Base-by-base conservation (phyloP, 2,797 vertebrate genomes). In the Euthynnus affinis region DNA sequence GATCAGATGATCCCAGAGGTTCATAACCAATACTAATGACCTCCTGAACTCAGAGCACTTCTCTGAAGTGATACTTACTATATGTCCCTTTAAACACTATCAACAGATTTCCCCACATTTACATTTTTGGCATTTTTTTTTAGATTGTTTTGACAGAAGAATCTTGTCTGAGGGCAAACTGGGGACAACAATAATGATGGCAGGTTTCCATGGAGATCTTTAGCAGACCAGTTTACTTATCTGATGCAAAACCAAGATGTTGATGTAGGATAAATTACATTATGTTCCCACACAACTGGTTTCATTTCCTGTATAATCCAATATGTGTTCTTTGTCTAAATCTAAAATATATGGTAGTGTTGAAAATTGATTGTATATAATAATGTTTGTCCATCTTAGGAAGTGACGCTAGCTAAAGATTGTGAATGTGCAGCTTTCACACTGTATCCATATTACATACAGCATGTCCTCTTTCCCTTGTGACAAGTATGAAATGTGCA, bases 381-480 rank as follows among this genome's bases (percentile, higher is more conserved):
- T 34, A 60, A 20, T 9, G 12, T 2, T 55, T 46, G 53, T 32
- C 40, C 48, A 17, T 20, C 9, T 73, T 67, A 42, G 17, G 55
- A n/a, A 32, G 42, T 65, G 59, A 67, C 18, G 29, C 52, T 55
- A 34, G 34, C 67, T 76, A 37, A 57, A 60, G n/a, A 46, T 20
- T 32, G 15, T 59, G 46, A 40, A 61, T 61, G 8, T 51, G 55
- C 53, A 65, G 76, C 78, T 51, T 52, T 48, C 32, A 58, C 37
- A 59, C 69, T 74, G 73, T 65, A 49, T 60, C 60, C 5, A 37
- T 8, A 37, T 5, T 29, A 29, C 51, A 66, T 53, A 60, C 80
- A 78, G 61, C 51, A 23, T 17, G 55, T 57, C 32, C 64, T 80
- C 51, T 32, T 84, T 80, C 78, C 79, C 65, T 78, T 78, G 59